Conservation (phyloP, 2,113 vertebrate species). For the Pleuronectes platessa region DNA sequence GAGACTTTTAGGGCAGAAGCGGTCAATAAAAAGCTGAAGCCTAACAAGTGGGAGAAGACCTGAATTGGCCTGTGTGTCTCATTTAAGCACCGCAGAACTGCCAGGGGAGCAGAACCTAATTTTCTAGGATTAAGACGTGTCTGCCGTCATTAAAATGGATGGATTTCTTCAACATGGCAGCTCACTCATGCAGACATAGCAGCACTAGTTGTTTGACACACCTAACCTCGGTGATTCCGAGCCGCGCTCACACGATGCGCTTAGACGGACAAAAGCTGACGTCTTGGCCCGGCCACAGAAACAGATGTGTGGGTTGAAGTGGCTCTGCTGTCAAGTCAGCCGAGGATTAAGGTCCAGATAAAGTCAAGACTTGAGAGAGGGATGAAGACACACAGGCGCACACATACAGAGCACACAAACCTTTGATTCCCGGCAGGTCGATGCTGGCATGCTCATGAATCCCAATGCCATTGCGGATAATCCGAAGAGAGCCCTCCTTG, state of each 20-base stretch:
- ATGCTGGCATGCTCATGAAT: slow-evolving; percentile 99
- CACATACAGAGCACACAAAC: slow-evolving; percentile 69
- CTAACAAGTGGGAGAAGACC: slow-evolving; percentile 61
- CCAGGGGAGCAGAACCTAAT: slow-evolving; percentile 47
- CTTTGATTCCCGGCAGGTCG: slow-evolving; percentile 97
- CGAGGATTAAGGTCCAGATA: slow-evolving; percentile 27
- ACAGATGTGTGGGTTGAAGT: slow-evolving; percentile 51
- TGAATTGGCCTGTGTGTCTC: slow-evolving; percentile 49
- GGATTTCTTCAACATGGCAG: slow-evolving; percentile 32
- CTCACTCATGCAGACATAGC: neutral
- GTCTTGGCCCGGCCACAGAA: slow-evolving; percentile 17
- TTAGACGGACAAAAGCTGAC: slow-evolving; percentile 36
- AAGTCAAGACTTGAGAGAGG: slow-evolving; percentile 23
- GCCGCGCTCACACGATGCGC: slow-evolving; percentile 40
- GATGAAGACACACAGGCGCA: slow-evolving; percentile 11
- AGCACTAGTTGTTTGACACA: slow-evolving; percentile 16
- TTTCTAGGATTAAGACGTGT: slow-evolving; percentile 50
- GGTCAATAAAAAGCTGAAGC: slow-evolving; percentile 70
- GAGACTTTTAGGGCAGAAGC: slow-evolving; percentile 50
- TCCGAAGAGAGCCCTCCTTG: slow-evolving; percentile 96
- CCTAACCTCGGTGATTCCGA: slow-evolving; percentile 20
- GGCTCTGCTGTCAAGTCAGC: slow-evolving; percentile 18
- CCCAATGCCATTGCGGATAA: slow-evolving; percentile 97
- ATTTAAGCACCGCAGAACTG: slow-evolving; percentile 34
- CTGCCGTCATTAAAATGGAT: slow-evolving; percentile 33